Evolutionary conservation across 1,140 invertebrate genomes (phyloP), one percentile per base, ranked within the genome.

Genomic region (Panagrolaimus sp.): DNA sequence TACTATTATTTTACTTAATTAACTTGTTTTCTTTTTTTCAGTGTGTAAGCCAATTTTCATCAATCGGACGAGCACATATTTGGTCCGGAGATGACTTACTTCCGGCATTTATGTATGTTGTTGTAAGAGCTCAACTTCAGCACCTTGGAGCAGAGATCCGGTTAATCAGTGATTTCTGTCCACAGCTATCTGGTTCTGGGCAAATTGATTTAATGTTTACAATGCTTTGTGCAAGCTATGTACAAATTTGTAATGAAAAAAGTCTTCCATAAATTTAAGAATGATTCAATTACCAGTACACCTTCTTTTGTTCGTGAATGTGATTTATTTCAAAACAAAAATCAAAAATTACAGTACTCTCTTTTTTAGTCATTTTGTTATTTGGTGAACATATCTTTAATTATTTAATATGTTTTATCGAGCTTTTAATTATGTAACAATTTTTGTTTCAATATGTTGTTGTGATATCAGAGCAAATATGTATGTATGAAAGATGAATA

Each of bases 1-100:
- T n/a, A n/a, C n/a, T n/a, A n/a, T n/a, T n/a, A n/a, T n/a, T n/a
- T n/a, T n/a, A n/a, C n/a, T n/a, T n/a, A n/a, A n/a, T n/a, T n/a
- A n/a, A n/a, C n/a, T n/a, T n/a, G n/a, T n/a, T n/a, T 1, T 42
- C 1, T 23, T 27, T 23, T 74, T 76, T 77, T 78, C 31, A 75
- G 73, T 75, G 73, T 61, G 68, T 70, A 8, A 51, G 74, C 13
- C 74, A 68, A 23, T 76, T 75, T 43, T 63, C 73, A 20, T 53
- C 61, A 20, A 71, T 62, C 8, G 75, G 76, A 13, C 70, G 84
- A 66, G 82, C 86, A 20, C 90, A 90, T 78, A 80, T 89, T 47
- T 91, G 90, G 89, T 89, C 88, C 74, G 91, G 91, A 89, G 91
- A 92, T 83, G 90, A 91, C 74, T 84, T 92, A 67, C 90, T 92